Evolutionary conservation across 2,113 vertebrate genomes (phyloP).

Genomic region (Pica pica): DNA sequence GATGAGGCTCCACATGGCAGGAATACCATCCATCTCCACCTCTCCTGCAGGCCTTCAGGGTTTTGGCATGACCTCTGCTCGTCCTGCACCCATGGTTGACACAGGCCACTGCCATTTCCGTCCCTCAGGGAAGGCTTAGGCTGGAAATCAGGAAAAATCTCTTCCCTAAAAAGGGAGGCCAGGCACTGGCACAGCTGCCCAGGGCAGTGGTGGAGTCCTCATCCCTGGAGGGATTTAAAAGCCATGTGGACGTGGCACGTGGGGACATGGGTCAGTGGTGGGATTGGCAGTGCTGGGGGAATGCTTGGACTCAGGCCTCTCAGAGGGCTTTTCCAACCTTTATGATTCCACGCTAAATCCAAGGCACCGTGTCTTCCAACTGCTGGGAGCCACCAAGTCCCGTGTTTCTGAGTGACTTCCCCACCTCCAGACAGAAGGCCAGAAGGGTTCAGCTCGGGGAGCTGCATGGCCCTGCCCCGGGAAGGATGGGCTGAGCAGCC

Average conservation of each 20-base stretch:
- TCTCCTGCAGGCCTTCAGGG: background rate
- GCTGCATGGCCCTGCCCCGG: background rate
- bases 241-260: accelerated
- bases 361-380: accelerated
- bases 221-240: background rate
- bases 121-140: background rate
- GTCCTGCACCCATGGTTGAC: background rate
- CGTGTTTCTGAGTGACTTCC: background rate
- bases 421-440: background rate
- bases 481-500: background rate
- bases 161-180: background rate
- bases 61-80: background rate
- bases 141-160: background rate
- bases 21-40: background rate
- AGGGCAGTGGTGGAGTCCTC: background rate
- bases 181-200: background rate
- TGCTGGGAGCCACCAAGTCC: accelerated
- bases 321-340: background rate
- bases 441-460: background rate
- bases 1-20: background rate
- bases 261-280: background rate
- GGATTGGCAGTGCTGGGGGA: background rate
- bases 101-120: background rate
- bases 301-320: background rate
- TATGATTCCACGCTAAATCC: accelerated